Conservation (phyloP, 2,888 invertebrate genomes). For the Drosophila subsilvestris region DNA sequence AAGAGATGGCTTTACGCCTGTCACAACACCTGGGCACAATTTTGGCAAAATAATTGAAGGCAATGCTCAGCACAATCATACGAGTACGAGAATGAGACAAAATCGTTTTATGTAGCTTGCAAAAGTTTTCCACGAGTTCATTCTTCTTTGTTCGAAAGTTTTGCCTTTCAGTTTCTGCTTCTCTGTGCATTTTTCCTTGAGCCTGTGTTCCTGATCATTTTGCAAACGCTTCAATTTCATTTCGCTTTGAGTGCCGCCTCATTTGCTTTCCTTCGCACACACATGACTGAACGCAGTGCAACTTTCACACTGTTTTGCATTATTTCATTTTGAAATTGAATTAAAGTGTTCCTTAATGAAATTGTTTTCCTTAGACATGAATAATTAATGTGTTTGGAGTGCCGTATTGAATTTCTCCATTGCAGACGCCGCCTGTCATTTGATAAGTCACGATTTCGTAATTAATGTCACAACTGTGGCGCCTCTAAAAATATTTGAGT, state of each 20-base stretch:
- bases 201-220: constrained; percentile 11
- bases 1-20: constrained; percentile 30
- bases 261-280: constrained; percentile 24
- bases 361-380: neutral
- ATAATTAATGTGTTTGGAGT: constrained; percentile 26
- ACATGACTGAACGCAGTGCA: constrained; percentile 12
- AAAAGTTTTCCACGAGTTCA: constrained; percentile 7
- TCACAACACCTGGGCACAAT: constrained; percentile 41
- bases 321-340: constrained; percentile 30
- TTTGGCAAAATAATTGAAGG: constrained; percentile 45
- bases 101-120: constrained; percentile 5
- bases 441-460: constrained; percentile 47
- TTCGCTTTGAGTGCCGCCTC: constrained; percentile 26
- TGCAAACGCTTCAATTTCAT: neutral
- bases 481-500: constrained; percentile 30
- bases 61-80: constrained; percentile 28
- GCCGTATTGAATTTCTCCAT: constrained; percentile 7
- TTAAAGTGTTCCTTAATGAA: constrained; percentile 15
- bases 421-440: constrained; percentile 24
- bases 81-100: constrained; percentile 18
- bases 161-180: neutral
- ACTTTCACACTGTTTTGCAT: constrained; percentile 18
- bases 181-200: constrained; percentile 10
- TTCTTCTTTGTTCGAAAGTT: constrained; percentile 13
- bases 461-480: constrained; percentile 38